Evolutionary conservation across 2,797 vertebrate genomes (phyloP), one percentile per base, ranked within the genome.

Genomic region (Antennarius maculatus): DNA sequence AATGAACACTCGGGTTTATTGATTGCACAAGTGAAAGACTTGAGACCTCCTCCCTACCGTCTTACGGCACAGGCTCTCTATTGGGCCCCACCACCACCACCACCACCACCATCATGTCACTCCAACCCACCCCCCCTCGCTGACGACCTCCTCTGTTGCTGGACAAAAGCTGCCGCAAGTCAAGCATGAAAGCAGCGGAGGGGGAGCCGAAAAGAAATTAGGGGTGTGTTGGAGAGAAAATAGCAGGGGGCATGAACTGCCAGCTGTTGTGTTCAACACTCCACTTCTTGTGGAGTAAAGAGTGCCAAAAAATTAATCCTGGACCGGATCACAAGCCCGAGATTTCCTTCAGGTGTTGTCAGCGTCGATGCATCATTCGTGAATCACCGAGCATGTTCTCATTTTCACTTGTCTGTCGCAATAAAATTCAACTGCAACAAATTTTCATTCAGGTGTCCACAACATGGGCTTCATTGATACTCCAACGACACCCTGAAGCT

Each of bases 121-220:
- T 58, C 43, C 60, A n/a, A 3, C 67, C 27, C 64, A 12, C 14
- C 64, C 52, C 48, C 66, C 66, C 43, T 54, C 47, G 55, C 54
- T 17, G 71, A 75, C 55, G 43, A 81, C 79, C 83, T 72, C 65
- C 77, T 85, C 81, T 54, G 71, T 80, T 72, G 84, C 71, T 72
- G 82, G 81, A 90, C 86, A 91, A 91, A 88, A 88, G 86, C 86
- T 85, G 88, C 90, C 88, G 84, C 79, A 88, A 92, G 90, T 87
- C 89, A 91, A 85, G 89, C 90, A 90, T 91, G 89, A 92, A 91
- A 88, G 80, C 72, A 83, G 69, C 51, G 74, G 79, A 78, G 84
- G 77, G 76, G 79, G 79, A 71, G 71, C 54, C 50, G 7, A 81
- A 87, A 80, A 87, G 73, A 88, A 89, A 88, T 80, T 73, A 82